Evolutionary conservation across 2,888 invertebrate genomes (phyloP), one percentile per base, ranked within the genome.

Genomic region (Drosophila falleni): DNA sequence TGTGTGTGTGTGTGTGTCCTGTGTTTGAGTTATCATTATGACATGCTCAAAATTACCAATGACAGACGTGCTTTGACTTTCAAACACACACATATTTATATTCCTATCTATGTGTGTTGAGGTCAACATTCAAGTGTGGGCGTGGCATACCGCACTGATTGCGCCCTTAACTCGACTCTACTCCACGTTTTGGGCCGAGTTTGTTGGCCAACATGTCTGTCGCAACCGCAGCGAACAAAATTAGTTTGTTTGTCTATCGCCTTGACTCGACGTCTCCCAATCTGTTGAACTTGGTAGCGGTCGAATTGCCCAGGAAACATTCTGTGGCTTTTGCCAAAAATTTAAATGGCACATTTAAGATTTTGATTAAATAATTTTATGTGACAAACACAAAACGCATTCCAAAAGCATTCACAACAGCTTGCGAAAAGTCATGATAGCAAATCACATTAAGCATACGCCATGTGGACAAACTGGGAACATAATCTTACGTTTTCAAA

Each of bases 21-120:
- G 61, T 76, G 71, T 80, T 81, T 87, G 87, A 80, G 82, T 83
- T 89, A 87, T 87, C 87, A 87, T 87, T 87, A 87, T 87, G 86
- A 84, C 89, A 89, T 89, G 89, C 82, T 87, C 83, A 70, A 87
- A 89, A 87, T 87, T 89, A 82, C 87, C 87, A 87, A 87, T 87
- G 87, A 89, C 88, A 81, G 81, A 87, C 87, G 87, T 87, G 87
- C 75, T 67, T 54, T 50, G 88, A 76, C 76, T 87, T 62, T 53
- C 78, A 78, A 81, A 39, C 39, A 59, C 35, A 15, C 11, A 35
- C 13, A 26, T 15, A 15, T 10, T 6, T 31, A n/a, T 5, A 31
- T 31, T 19, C 5, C 5, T n/a, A 33, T 49, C 16, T 8, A 15
- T n/a, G 39, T 19, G 5, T 31, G 50, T 51, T 60, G 55, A 73